Conservation (phyloP, 2,797 vertebrate genomes). For the Mico argentatus region DNA sequence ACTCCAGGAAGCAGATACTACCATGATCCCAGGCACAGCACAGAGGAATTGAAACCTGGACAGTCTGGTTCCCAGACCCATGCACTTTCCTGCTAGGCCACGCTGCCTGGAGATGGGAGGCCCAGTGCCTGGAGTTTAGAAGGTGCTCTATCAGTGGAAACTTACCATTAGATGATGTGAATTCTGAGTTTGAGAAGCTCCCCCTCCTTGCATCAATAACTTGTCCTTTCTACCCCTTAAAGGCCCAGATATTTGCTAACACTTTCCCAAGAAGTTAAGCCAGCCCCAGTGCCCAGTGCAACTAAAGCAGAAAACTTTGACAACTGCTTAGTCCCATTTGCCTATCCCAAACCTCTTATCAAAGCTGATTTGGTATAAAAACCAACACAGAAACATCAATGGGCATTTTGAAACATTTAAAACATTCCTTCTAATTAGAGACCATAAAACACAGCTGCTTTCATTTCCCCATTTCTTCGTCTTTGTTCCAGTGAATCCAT, state of each 20-base stretch:
- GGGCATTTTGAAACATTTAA: background rate
- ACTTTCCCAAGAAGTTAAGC: background rate
- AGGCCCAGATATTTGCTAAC: background rate
- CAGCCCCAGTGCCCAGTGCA: background rate
- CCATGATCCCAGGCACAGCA: background rate
- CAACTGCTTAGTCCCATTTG: fast-evolving
- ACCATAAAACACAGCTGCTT: constrained; percentile 18
- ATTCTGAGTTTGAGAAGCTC: background rate
- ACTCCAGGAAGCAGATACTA: background rate
- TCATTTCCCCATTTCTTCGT: background rate
- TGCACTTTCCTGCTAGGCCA: background rate
- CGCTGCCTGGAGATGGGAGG: background rate
- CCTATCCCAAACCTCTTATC: background rate
- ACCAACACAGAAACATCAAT: background rate
- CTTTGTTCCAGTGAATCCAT: background rate
- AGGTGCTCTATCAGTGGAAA: background rate
- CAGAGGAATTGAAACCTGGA: background rate
- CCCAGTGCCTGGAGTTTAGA: background rate
- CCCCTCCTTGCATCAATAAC: fast-evolving
- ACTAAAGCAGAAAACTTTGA: background rate
- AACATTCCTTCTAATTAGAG: background rate
- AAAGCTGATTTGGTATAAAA: background rate
- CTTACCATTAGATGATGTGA: background rate
- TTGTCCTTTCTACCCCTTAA: background rate
- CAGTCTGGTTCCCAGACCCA: background rate